Evolutionary conservation across 2,888 invertebrate species (phyloP).

Genomic region (Mimachlamys varia): DNA sequence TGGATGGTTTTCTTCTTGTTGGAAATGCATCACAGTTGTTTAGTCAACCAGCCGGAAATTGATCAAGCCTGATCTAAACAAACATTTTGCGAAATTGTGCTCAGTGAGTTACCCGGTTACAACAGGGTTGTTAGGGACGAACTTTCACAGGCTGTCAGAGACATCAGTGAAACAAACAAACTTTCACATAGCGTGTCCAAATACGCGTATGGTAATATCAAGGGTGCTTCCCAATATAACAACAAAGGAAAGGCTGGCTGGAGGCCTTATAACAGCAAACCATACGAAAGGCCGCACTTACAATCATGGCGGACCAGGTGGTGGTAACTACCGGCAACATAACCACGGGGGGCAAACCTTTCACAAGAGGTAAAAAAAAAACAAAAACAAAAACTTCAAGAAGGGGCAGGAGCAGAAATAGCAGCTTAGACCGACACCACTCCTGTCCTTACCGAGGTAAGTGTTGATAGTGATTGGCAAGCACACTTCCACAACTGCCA

Average conservation of each 20-base stretch:
- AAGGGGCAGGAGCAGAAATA: not conserved
- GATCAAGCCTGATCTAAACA: not conserved
- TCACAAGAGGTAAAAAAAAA: not conserved
- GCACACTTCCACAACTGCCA: not conserved
- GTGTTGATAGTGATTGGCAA: not conserved
- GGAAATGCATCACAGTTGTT: not conserved
- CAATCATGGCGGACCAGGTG: not conserved
- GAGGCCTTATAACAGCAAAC: not conserved
- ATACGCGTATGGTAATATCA: not conserved
- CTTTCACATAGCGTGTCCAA: not conserved
- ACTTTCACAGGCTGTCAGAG: not conserved
- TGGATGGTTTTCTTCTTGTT: not conserved
- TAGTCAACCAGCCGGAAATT: not conserved
- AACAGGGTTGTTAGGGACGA: too few relatives aligned
- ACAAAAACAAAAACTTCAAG: not conserved
- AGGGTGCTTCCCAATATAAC: not conserved
- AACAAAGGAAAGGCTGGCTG: not conserved
- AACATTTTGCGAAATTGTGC: not conserved
- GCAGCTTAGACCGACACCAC: not conserved
- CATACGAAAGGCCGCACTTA: not conserved
- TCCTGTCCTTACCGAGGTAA: not conserved
- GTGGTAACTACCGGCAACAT: not conserved
- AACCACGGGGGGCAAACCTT: not conserved
- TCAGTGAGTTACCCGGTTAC: too few relatives aligned
- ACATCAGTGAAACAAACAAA: not conserved